A percentile compares a stretch with the other conserved stretches of the same genome.
Evolutionary conservation across 2,888 invertebrate genomes (phyloP).

Genomic region (Perdita meconis): DNA sequence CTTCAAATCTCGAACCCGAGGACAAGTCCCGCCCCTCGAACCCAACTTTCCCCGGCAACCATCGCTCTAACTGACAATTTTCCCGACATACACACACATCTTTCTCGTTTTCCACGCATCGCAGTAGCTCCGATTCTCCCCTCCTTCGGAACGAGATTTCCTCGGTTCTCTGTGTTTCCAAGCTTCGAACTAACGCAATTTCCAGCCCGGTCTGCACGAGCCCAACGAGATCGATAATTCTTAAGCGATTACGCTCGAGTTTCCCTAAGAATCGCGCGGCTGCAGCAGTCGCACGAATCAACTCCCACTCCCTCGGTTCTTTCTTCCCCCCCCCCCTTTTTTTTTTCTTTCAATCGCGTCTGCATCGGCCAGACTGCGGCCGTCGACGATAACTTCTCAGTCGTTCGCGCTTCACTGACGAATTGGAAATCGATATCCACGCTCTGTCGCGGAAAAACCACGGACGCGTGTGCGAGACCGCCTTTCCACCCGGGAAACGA

Average conservation of each 20-base stretch:
- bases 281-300: conserved; percentile 11
- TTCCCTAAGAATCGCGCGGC: conserved; percentile 6
- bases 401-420: conserved; percentile 54
- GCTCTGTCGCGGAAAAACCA: conserved; percentile 20
- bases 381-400: conserved; percentile 57
- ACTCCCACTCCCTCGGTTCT: conserved; percentile 6
- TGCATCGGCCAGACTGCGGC: conserved; percentile 21
- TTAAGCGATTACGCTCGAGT: conserved; percentile 39
- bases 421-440: conserved; percentile 67
- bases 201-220: conserved; percentile 22
- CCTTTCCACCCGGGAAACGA: conserved; percentile 3
- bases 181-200: conserved; percentile 16
- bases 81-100: background rate
- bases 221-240: conserved; percentile 42
- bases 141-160: conserved; percentile 15
- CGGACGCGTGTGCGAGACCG: conserved; percentile 25
- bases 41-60: background rate
- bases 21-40: background rate
- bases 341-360: conserved; percentile 46
- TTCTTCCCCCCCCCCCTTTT: too few relatives aligned
- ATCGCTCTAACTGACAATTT: background rate
- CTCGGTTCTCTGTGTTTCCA: background rate
- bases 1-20: too few relatives aligned
- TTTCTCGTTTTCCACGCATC: background rate
- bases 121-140: background rate